Percentiles rank a stretch among this genome's conserved stretches.
Evolutionary conservation across 2,113 vertebrate species (phyloP).

Genomic region (Macaca nemestrina): DNA sequence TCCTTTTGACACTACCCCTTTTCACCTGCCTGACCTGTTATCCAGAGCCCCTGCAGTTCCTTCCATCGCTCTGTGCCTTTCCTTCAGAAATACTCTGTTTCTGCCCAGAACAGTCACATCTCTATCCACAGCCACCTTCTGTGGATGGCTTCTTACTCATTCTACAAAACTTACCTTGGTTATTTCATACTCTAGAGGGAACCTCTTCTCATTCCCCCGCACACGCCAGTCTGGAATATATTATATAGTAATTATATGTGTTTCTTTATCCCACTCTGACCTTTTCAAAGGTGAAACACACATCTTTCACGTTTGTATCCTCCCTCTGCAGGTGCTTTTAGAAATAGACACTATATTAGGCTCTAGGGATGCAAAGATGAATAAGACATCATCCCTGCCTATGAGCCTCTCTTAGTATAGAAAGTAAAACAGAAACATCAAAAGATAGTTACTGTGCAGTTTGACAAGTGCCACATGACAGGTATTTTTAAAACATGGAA

Average conservation of each 20-base stretch:
- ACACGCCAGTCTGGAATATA: background rate
- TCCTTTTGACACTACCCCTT: background rate
- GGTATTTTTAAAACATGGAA: conserved; percentile 37
- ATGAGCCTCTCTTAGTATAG: background rate
- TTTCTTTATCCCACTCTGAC: background rate
- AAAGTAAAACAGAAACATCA: conserved; percentile 5
- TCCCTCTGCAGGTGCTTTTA: background rate
- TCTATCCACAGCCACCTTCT: background rate
- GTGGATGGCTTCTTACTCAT: background rate
- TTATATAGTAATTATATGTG: background rate
- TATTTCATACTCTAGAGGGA: background rate
- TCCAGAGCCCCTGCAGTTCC: background rate
- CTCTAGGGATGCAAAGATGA: background rate
- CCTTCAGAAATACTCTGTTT: background rate
- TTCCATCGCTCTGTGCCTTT: background rate
- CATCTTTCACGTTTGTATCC: background rate
- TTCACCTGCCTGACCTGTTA: too few relatives aligned
- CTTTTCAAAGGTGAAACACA: background rate
- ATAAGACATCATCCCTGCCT: background rate
- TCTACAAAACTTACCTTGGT: background rate
- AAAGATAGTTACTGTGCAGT: background rate
- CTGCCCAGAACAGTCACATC: background rate
- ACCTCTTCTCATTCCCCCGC: background rate
- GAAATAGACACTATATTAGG: background rate
- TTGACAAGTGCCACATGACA: background rate